phyloP scores from a whole-genome alignment of 37 sponge, comb jelly and placozoan species.

The Petrosia ficiformis region DNA sequence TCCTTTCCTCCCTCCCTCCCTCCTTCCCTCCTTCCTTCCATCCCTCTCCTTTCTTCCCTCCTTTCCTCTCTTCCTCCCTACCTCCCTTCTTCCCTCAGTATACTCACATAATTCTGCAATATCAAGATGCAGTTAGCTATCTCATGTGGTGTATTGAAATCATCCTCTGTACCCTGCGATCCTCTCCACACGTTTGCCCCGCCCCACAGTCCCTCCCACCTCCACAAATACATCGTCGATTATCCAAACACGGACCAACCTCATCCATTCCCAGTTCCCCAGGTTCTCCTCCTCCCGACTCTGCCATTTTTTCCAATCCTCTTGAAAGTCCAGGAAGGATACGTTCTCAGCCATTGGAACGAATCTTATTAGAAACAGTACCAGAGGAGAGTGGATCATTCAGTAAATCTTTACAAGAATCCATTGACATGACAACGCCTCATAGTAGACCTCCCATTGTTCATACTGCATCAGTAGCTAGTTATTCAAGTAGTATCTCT shows the following conservation, averaged over 20 bases:
- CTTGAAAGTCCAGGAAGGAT: not conserved
- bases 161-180: slow-evolving; percentile 26
- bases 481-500: not conserved
- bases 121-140: not conserved
- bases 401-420: too few species aligned
- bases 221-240: too few species aligned
- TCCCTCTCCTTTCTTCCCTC: not conserved
- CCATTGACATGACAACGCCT: too few species aligned
- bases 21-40: not conserved
- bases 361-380: not conserved
- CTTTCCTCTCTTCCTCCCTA: not conserved
- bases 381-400: slow-evolving; percentile 13
- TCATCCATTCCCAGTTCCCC: too few species aligned
- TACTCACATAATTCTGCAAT: not conserved
- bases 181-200: slow-evolving; percentile 24
- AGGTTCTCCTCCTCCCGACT: too few species aligned
- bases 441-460: not conserved
- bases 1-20: too few species aligned
- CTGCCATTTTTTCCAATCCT: too few species aligned
- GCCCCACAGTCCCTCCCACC: not conserved
- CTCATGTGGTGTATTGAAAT: slow-evolving; percentile 43
- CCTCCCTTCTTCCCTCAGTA: not conserved
- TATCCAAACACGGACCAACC: too few species aligned
- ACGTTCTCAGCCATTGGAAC: not conserved
- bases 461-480: not conserved